These are phyloP conservation scores for Staurois parvus DNA, from an alignment of 2,797 vertebrate genomes.

Conservation along the genomic window DNA sequence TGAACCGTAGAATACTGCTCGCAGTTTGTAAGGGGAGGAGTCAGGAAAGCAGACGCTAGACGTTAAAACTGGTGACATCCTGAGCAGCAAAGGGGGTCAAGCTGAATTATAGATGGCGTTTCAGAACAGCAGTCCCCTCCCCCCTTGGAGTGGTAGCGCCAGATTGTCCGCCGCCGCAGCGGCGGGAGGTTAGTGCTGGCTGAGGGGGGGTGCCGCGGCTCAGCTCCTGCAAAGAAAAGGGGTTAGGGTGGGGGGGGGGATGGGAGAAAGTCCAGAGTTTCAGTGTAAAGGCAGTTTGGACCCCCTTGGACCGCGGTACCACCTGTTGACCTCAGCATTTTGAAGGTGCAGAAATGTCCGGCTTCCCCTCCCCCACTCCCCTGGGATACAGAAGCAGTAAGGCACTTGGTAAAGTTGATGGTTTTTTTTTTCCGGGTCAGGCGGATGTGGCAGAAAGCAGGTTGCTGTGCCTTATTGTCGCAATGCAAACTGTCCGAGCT, in stretches of 20 bases:
- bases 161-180: neutral
- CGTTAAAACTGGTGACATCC: neutral
- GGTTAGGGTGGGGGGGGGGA: neutral
- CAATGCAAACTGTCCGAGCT: slow-evolving; percentile 32
- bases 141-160: neutral
- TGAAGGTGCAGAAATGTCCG: slow-evolving; percentile 20
- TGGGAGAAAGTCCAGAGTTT: neutral
- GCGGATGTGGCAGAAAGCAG: slow-evolving; percentile 40
- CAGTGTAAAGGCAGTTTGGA: slow-evolving; percentile 43
- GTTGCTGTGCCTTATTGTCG: slow-evolving; percentile 48
- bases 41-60: slow-evolving; percentile 12
- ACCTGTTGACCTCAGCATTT: slow-evolving; percentile 23
- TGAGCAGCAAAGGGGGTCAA: slow-evolving; percentile 20
- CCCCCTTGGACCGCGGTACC: slow-evolving; percentile 5
- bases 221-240: slow-evolving; percentile 22
- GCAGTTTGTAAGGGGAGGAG: slow-evolving; percentile 19
- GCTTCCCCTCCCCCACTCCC: neutral
- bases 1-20: slow-evolving; percentile 48
- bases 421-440: slow-evolving; percentile 26
- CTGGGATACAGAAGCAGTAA: slow-evolving; percentile 49
- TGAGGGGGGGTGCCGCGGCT: neutral
- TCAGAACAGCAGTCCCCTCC: neutral
- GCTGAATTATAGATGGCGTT: neutral
- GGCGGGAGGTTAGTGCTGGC: neutral
- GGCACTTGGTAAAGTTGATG: slow-evolving; percentile 53